These are phyloP conservation scores for Cisticola juncidis DNA, from an alignment of 2,113 vertebrate genomes.

Conservation along the genomic window DNA sequence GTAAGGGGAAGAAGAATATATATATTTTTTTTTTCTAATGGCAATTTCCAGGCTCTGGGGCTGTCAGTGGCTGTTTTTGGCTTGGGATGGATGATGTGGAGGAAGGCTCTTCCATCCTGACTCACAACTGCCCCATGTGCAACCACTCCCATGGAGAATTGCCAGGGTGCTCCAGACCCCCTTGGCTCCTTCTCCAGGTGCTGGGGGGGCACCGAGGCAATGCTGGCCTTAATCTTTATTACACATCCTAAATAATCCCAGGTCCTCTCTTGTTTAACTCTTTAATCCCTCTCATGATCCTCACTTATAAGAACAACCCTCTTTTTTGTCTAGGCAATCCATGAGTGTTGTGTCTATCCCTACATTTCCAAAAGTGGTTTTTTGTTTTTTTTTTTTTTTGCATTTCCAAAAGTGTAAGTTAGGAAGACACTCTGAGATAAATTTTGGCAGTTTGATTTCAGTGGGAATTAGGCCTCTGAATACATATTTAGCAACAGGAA, in stretches of 20 bases:
- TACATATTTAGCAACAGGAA: not conserved
- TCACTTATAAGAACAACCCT: not conserved
- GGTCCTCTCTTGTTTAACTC: not conserved
- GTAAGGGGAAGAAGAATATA: not conserved
- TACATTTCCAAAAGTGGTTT: not conserved
- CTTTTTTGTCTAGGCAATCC: not conserved
- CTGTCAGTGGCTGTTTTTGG: not conserved
- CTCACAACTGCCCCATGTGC: rapidly evolving
- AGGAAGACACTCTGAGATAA: not conserved
- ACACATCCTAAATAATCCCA: not conserved
- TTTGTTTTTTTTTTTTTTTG: too few species aligned
- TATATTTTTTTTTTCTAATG: not conserved
- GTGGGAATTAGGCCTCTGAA: not conserved
- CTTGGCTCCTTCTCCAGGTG: rapidly evolving
- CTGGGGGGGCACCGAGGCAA: too few species aligned
- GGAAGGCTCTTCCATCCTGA: not conserved
- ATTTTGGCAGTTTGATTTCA: not conserved
- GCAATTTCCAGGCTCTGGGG: not conserved
- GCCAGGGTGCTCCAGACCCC: not conserved
- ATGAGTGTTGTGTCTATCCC: not conserved
- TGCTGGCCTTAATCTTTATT: not conserved
- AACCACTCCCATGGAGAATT: not conserved
- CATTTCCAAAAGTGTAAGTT: not conserved
- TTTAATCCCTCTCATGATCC: not conserved
- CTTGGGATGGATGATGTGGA: not conserved